A percentile compares a stretch with the other conserved stretches of the same genome.
phyloP scores from a whole-genome alignment of 2,888 invertebrate species.

The Amaurobius ferox region DNA sequence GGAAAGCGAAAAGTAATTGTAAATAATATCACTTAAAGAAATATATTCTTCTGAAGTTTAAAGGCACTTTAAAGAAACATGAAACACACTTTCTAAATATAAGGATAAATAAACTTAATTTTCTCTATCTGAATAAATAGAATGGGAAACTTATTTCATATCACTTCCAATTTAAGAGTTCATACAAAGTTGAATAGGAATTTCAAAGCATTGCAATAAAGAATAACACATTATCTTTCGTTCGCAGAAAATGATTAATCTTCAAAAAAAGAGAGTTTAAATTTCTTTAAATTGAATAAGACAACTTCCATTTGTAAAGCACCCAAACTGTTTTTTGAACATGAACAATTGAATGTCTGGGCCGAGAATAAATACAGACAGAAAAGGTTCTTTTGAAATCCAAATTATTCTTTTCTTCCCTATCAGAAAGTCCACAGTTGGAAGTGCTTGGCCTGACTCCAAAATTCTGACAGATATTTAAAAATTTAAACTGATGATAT shows the following conservation, averaged over 20 bases:
- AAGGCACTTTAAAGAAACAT: no score
- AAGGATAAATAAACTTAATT: no score
- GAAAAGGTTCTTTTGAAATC: neutral
- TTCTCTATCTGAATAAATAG: no score
- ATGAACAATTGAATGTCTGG: neutral
- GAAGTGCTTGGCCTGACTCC: neutral
- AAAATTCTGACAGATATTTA: neutral
- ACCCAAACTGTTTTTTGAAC: neutral
- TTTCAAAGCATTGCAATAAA: neutral
- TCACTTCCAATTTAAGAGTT: no score
- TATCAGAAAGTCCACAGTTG: neutral
- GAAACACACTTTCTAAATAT: no score
- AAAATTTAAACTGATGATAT: conserved; percentile 3
- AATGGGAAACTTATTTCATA: no score
- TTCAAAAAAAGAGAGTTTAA: neutral
- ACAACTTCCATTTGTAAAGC: neutral
- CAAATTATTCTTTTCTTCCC: neutral
- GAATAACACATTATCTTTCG: neutral
- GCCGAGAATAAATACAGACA: neutral
- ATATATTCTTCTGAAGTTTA: no score
- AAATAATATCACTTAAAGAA: no score
- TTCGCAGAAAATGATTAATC: neutral
- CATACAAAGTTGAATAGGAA: conserved; percentile 1
- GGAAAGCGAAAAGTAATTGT: no score
- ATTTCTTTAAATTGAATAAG: neutral